A percentile compares a stretch with the other conserved stretches of the same genome.
Evolutionary conservation across 2,888 invertebrate genomes (phyloP).

Genomic region (Aleiodes testaceus): DNA sequence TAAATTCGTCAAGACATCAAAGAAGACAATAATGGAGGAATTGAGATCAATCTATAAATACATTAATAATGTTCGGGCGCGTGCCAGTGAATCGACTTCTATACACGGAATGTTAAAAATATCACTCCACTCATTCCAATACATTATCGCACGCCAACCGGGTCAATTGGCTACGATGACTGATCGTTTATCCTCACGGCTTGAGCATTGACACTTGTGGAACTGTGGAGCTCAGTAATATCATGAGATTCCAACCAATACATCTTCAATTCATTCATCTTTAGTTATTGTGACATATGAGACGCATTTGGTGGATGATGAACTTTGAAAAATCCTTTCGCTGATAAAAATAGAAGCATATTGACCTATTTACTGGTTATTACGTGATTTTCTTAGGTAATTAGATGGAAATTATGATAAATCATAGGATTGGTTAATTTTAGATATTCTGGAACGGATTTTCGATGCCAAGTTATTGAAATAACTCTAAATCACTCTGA

Average conservation of each 20-base stretch:
- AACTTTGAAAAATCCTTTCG: constrained; percentile 2
- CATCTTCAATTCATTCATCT: constrained; percentile 29
- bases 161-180: constrained; percentile 28
- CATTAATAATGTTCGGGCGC: constrained; percentile 18
- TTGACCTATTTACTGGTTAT: constrained; percentile 19
- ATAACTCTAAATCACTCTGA: background rate
- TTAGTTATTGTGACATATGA: background rate
- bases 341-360: constrained; percentile 4
- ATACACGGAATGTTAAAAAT: constrained; percentile 21
- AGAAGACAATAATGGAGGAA: constrained; percentile 8
- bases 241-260: constrained; percentile 9
- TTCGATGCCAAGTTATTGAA: constrained; percentile 20
- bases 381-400: constrained; percentile 18
- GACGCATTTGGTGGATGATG: background rate
- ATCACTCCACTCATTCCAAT: background rate
- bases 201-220: constrained; percentile 26
- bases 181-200: background rate
- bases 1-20: constrained; percentile 19
- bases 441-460: constrained; percentile 13
- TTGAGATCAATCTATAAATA: constrained; percentile 2
- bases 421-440: constrained; percentile 32
- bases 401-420: constrained; percentile 24
- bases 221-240: constrained; percentile 11
- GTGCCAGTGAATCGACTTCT: constrained; percentile 25
- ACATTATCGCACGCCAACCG: constrained; percentile 12